Evolutionary conservation across 2,113 vertebrate genomes (phyloP), one percentile per base, ranked within the genome.

Genomic region (Origma solitaria): DNA sequence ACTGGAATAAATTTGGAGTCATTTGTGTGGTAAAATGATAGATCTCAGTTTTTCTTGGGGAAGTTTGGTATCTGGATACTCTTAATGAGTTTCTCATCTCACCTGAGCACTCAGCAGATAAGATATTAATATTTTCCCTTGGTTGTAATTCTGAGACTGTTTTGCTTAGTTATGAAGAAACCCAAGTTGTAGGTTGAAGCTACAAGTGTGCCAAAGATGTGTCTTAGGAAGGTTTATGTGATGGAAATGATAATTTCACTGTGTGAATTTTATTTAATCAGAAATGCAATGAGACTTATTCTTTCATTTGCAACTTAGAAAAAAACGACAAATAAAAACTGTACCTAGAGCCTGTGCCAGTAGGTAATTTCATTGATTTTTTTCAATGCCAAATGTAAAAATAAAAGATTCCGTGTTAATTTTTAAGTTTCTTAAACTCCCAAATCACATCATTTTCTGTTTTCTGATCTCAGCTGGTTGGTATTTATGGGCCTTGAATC

Each of bases 11-110:
- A 66, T 82, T 31, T 75, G 47, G 31, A 79, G 22, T n/a, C 31
- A 4, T 0, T 37, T 71, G 2, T 40, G 13, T 49, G 14, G 28
- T n/a, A 65, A 77, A 35, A 54, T 30, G 18, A 9, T 47, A 0
- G 31, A 49, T 4, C 15, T 87, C 11, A 13, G 2, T 3, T 83
- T 62, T 68, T 64, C 3, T 23, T 86, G 78, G 40, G 16, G 4
- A 40, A 1, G 5, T 56, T 50, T 53, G 44, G 1, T 61, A 8
- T 30, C n/a, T 56, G 30, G 15, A 25, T 76, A 8, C 3, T 66
- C 19, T 17, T 27, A 25, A 40, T n/a, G 11, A 50, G 7, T 51
- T 84, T 71, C 27, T 66, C 1, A 37, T 53, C 49, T 65, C 6
- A 42, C 27, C 9, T 51, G 51, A 81, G 53, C 21, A 53, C 19